A percentile compares a stretch with the other conserved stretches of the same genome.
phyloP scores from a whole-genome alignment of 2,113 vertebrate genomes.

The Menura novaehollandiae region DNA sequence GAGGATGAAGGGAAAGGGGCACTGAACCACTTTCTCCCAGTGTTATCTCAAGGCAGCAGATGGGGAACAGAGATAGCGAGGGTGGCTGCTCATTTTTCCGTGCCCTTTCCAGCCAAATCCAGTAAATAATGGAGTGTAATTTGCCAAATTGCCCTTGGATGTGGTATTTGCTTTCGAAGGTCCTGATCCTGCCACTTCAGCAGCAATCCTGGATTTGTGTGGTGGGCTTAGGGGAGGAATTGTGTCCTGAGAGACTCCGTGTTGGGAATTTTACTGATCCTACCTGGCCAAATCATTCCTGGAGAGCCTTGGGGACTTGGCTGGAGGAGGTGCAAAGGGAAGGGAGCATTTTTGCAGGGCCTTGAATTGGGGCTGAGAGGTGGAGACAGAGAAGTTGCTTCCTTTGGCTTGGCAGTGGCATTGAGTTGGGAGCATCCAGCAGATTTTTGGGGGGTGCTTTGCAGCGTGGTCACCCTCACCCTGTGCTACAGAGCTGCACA shows the following conservation, averaged over 20 bases:
- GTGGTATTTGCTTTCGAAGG: not conserved
- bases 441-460: not conserved
- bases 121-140: constrained; percentile 43
- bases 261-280: not conserved
- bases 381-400: not conserved
- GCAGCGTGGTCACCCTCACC: not conserved
- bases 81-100: not conserved
- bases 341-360: not conserved
- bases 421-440: rapidly evolving
- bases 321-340: not conserved
- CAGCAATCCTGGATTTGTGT: not conserved
- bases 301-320: not conserved
- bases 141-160: constrained; percentile 8
- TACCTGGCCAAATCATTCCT: not conserved
- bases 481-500: not conserved
- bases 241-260: rapidly evolving
- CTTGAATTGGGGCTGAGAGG: not conserved
- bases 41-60: constrained; percentile 49
- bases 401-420: not conserved
- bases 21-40: constrained; percentile 55
- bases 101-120: constrained; percentile 36
- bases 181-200: not conserved
- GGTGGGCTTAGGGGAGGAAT: not conserved
- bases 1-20: constrained; percentile 58
- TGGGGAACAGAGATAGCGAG: constrained; percentile 1